Base-by-base conservation (phyloP, 2,113 vertebrate genomes). In the Chaetops frenatus region DNA sequence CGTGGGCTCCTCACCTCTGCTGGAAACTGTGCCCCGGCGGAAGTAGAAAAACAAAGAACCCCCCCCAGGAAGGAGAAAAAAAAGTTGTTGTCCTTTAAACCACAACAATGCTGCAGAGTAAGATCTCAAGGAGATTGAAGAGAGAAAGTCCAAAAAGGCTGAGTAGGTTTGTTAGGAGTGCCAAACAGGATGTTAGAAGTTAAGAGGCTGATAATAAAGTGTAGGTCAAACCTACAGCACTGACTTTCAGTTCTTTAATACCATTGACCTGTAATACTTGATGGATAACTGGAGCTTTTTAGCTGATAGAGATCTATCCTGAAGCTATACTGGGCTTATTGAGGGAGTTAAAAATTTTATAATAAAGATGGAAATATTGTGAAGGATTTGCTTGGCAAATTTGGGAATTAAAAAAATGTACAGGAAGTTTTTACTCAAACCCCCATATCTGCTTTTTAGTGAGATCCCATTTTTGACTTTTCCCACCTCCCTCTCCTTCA, bases 361-460 rank as follows among this genome's bases (percentile, higher is more conserved):
- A 61, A 82, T 94, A 47, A 74, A 92, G 47, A 40, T 95, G 71
- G 67, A 94, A 90, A 67, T 73, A 70, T 7, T 87, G 78, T 93
- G 77, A 89, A 94, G 64, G 27, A 66, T 91, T 95, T 88, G 50
- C 58, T 90, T 62, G 93, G 62, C 47, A 95, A 93, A 92, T 95
- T 60, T 86, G 85, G 85, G 67, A 95, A 93, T 67, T 83, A 83
- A 95, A 95, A 94, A 83, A 92, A 64, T 2, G 4, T 50, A 56
- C 74, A 73, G 66, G 62, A 88, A 88, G 74, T 90, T 96, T 97
- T 80, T 89, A 22, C 40, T 87, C 45, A 47, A 73, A 53, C 7
- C 21, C 21, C 53, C 17, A n/a, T 94, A 91, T 88, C 89, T 95
- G 74, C 12, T 93, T 92, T 95, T 90, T 86, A 29, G 53, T 80